Conservation (phyloP, 2,888 invertebrate species). For the Venustoraphidia nigricollis region DNA sequence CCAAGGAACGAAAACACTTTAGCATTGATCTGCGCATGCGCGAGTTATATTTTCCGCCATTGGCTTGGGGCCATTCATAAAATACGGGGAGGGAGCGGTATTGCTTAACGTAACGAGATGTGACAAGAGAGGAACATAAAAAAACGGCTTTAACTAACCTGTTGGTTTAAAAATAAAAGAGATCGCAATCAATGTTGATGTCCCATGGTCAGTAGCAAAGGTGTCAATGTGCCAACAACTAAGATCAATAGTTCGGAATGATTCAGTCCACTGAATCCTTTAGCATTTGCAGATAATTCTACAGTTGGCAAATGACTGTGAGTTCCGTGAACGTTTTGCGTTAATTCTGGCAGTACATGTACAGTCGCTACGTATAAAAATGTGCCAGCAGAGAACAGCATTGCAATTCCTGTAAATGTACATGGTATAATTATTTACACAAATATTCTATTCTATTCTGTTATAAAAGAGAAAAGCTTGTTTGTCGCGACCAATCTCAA, state of each 20-base stretch:
- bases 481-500: no score
- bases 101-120: no score
- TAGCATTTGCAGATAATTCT: slow-evolving; percentile 18
- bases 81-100: no score
- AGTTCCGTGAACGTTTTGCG: slow-evolving; percentile 34
- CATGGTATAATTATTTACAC: no score
- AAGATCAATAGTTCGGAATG: slow-evolving; percentile 67
- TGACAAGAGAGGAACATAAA: no score
- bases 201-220: slow-evolving; percentile 78
- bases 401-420: slow-evolving; percentile 55
- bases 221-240: slow-evolving; percentile 75
- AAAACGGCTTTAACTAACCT: no score
- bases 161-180: not conserved
- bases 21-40: no score
- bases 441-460: no score
- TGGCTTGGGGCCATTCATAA: no score
- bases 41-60: no score
- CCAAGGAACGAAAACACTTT: no score
- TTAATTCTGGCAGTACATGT: slow-evolving; percentile 92
- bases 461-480: no score
- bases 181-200: slow-evolving; percentile 60
- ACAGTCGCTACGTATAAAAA: slow-evolving; percentile 98
- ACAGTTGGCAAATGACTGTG: slow-evolving; percentile 28
- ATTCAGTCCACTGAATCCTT: slow-evolving; percentile 37
- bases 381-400: slow-evolving; percentile 98